Base-by-base conservation (phyloP, 2,113 vertebrate species). In the Tor tambroides region DNA sequence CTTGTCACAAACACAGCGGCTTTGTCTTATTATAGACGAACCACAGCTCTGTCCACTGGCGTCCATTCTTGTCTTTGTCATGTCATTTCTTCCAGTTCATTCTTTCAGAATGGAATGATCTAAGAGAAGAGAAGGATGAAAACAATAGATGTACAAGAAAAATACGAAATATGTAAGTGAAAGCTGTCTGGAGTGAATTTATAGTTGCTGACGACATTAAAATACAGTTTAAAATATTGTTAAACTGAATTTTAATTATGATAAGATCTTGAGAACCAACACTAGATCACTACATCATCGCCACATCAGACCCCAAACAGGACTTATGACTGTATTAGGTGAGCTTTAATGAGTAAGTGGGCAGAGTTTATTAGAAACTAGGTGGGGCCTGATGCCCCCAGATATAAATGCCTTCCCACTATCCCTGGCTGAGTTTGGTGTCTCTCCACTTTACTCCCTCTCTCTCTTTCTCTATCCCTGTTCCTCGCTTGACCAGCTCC, bases 311-410 rank as follows among this genome's bases (percentile, higher is more conserved):
- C 46, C 4, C 65, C 72, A 51, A 30, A 81, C 51, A 32, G 35
- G 59, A 51, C 59, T 69, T 75, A 83, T 89, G 88, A 56, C 86
- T 89, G 86, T 89, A 89, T 89, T 89, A 87, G 88, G 88, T 80
- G 38, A 83, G 72, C 80, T 75, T 59, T 87, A 79, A 67, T 67
- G 56, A 54, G 63, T 38, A 19, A 69, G 19, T 41, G 63, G 83
- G 83, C 26, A 69, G 38, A 56, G 83, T 49, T 74, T 87, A 14
- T 49, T 85, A 9, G 41, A 72, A 83, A 72, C 78, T 43, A 54
- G 84, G 88, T 12, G 54, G 74, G 69, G 79, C 12, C 1, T 74
- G 26, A 84, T 76, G 14, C 21, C 30, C 26, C 30, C 15, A 78
- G 12, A 76, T 89, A 89, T 87, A 90, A 89, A 85, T 76, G 51